Conservation (phyloP, 1,140 invertebrate genomes). For the Drosophila fuyamai region DNA sequence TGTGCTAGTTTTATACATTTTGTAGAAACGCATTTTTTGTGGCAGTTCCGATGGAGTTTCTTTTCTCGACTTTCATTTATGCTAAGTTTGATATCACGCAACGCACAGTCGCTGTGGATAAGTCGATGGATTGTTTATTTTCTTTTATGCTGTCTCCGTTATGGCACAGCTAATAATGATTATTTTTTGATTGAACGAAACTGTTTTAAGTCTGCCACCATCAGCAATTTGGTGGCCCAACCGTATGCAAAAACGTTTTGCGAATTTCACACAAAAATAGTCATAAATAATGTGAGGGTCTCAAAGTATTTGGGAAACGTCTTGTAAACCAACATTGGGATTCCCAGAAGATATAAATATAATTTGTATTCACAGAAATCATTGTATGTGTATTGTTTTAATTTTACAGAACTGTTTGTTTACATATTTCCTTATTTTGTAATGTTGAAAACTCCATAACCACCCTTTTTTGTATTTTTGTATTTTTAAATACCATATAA, state of each 20-base stretch:
- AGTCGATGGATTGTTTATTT: constrained; percentile 24
- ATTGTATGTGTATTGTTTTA: no score
- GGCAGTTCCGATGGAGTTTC: neutral
- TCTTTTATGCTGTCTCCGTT: constrained; percentile 13
- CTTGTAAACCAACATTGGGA: neutral
- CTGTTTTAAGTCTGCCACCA: constrained; percentile 9
- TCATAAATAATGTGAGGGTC: constrained; percentile 10
- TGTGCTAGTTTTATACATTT: neutral
- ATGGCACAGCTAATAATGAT: constrained; percentile 3
- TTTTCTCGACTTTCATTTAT: constrained; percentile 40
- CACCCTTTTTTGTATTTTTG: no score
- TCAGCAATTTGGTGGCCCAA: constrained; percentile 22
- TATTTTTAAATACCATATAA: no score
- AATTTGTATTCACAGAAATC: neutral
- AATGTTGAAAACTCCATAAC: no score
- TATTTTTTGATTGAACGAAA: constrained; percentile 21
- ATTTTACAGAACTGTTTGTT: neutral
- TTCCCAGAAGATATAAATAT: neutral
- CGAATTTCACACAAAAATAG: constrained; percentile 17
- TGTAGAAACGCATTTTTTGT: constrained; percentile 9
- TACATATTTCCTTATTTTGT: neutral
- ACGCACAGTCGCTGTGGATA: constrained; percentile 15
- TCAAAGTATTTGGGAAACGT: neutral
- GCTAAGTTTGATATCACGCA: constrained; percentile 40
- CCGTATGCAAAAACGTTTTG: neutral